Percentiles rank a stretch among this genome's conserved stretches.
phyloP scores from a whole-genome alignment of 2,888 invertebrate species.

The Macrophya alboannulata region DNA sequence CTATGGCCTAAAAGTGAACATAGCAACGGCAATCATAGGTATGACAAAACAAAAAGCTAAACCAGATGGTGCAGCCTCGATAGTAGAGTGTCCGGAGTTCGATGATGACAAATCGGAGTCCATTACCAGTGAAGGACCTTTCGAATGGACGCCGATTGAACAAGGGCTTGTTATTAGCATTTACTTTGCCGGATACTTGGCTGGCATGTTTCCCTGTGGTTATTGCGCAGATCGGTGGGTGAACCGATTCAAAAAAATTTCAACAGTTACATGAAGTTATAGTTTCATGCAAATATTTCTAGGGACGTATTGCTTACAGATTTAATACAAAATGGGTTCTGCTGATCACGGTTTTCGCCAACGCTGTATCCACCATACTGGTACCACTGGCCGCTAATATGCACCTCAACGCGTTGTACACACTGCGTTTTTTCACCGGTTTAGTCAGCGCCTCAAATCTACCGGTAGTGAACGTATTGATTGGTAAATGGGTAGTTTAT shows the following conservation, averaged over 20 bases:
- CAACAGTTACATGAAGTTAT: neutral
- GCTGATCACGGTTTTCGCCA: constrained; percentile 71
- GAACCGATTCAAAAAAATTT: neutral
- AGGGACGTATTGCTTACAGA: constrained; percentile 61
- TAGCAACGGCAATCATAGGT: constrained; percentile 74
- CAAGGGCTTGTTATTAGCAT: constrained; percentile 75
- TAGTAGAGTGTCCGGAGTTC: constrained; percentile 65
- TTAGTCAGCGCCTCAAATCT: constrained; percentile 75
- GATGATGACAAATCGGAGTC: neutral
- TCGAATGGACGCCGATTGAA: constrained; percentile 72
- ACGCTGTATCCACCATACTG: constrained; percentile 71
- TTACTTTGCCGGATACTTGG: constrained; percentile 76
- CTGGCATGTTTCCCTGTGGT: constrained; percentile 77
- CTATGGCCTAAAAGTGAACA: constrained; percentile 76
- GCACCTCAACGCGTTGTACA: constrained; percentile 62
- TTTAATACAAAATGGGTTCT: constrained; percentile 76
- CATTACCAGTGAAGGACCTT: constrained; percentile 72
- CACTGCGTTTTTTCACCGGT: constrained; percentile 73
- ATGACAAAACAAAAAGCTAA: constrained; percentile 71
- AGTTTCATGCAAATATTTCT: neutral
- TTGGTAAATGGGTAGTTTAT: constrained; percentile 77
- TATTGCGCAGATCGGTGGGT: constrained; percentile 77
- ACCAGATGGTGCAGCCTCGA: neutral
- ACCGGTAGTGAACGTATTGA: constrained; percentile 76
- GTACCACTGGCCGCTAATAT: constrained; percentile 69